phyloP scores from a whole-genome alignment of 2,113 vertebrate genomes.

The Protobothrops flavoviridis region DNA sequence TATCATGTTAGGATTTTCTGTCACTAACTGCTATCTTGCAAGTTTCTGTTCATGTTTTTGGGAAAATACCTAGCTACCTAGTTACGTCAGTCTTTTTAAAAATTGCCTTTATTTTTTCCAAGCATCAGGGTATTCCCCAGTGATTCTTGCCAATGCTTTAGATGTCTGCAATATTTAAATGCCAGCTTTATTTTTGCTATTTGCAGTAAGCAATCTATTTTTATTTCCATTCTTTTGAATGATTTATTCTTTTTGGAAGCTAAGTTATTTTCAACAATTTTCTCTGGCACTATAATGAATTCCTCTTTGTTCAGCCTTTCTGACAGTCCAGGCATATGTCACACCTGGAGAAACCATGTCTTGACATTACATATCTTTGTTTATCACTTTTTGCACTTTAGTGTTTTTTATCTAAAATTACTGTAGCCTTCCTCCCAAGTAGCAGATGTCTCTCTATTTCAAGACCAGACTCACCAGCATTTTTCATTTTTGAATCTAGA shows the following conservation, averaged over 20 bases:
- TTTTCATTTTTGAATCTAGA: neutral
- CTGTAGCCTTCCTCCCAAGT: neutral
- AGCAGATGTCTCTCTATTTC: neutral
- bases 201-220: neutral
- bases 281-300: neutral
- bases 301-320: neutral
- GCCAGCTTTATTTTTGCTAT: neutral
- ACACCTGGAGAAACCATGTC: neutral
- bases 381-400: neutral
- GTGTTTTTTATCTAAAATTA: neutral
- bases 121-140: neutral
- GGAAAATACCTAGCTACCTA: neutral
- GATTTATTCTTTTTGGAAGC: neutral
- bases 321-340: neutral
- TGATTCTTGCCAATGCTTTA: neutral
- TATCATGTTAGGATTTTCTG: neutral
- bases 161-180: neutral
- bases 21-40: neutral
- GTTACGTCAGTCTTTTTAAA: neutral
- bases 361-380: neutral
- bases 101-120: neutral
- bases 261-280: neutral
- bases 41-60: neutral
- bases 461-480: neutral
- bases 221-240: neutral